These are phyloP conservation scores for Dasysyrphus tricinctus DNA, from an alignment of 2,888 invertebrate species.

Conservation along the genomic window DNA sequence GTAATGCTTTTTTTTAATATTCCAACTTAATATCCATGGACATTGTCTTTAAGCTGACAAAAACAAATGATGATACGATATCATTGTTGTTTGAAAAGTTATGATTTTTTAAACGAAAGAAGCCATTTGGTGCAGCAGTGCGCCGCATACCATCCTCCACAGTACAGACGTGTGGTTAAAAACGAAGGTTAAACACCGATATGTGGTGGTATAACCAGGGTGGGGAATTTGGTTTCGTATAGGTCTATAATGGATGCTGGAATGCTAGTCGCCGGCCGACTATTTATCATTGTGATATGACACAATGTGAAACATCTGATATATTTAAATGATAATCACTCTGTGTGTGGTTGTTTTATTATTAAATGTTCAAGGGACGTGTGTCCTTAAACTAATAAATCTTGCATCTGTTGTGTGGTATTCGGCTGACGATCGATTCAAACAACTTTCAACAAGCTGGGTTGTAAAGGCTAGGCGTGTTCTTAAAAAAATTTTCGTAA, in stretches of 20 bases:
- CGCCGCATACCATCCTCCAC: too few relatives aligned
- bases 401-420: slow-evolving; percentile 51
- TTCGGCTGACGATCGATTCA: not conserved
- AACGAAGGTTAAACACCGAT: not conserved
- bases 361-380: slow-evolving; percentile 67
- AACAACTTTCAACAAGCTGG: not conserved
- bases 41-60: too few relatives aligned
- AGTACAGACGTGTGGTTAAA: not conserved
- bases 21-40: too few relatives aligned
- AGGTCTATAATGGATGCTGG: slow-evolving; percentile 26
- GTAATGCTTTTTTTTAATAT: too few relatives aligned
- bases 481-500: too few relatives aligned
- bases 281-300: slow-evolving; percentile 72
- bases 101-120: too few relatives aligned
- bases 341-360: slow-evolving; percentile 72
- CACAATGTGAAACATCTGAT: slow-evolving; percentile 67
- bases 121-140: too few relatives aligned
- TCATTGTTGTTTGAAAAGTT: too few relatives aligned
- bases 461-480: too few relatives aligned
- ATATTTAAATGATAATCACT: slow-evolving; percentile 71
- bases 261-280: slow-evolving; percentile 46
- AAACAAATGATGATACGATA: too few relatives aligned
- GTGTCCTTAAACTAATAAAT: slow-evolving; percentile 60
- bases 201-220: not conserved
- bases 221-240: not conserved